Conservation (phyloP, 1,140 invertebrate genomes). For the Drosophila sproati region DNA sequence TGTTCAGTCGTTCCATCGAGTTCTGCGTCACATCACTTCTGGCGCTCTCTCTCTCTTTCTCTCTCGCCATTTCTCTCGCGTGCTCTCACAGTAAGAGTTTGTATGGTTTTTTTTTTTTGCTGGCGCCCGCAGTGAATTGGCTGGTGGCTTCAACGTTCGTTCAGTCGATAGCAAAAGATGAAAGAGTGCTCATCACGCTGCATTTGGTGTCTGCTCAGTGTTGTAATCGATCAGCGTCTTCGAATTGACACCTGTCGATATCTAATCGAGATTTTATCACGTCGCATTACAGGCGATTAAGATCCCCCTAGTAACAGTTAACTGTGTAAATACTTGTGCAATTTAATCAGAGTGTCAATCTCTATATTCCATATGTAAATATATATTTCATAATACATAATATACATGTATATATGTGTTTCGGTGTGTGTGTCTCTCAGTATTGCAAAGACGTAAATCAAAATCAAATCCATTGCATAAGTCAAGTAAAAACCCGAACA, state of each 20-base stretch:
- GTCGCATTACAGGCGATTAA: slow-evolving; percentile 77
- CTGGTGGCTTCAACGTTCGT: slow-evolving; percentile 30
- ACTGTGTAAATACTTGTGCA: slow-evolving; percentile 10
- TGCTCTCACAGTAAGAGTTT: slow-evolving; percentile 48
- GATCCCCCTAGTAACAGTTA: slow-evolving; percentile 18
- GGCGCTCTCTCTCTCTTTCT: slow-evolving; percentile 11
- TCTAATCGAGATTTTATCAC: slow-evolving; percentile 82
- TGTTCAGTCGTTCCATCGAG: neutral
- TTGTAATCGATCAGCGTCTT: slow-evolving; percentile 83
- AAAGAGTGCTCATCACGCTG: slow-evolving; percentile 83
- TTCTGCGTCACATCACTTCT: slow-evolving; percentile 36
- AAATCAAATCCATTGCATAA: slow-evolving; percentile 76
- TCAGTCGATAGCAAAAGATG: slow-evolving; percentile 84
- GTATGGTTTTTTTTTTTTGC: slow-evolving; percentile 1
- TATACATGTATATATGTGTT: slow-evolving; percentile 10
- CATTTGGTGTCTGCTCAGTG: slow-evolving; percentile 76
- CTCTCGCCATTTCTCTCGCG: neutral
- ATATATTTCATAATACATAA: neutral
- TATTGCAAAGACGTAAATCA: slow-evolving; percentile 74
- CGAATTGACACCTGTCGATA: slow-evolving; percentile 85
- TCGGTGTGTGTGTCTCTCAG: slow-evolving; percentile 43
- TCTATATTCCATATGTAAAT: slow-evolving; percentile 17
- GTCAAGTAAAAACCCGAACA: slow-evolving; percentile 64
- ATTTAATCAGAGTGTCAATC: slow-evolving; percentile 10
- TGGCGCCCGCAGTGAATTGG: slow-evolving; percentile 24